Evolutionary conservation across 2,113 vertebrate genomes (phyloP).

Genomic region (Diglossa brunneiventris): DNA sequence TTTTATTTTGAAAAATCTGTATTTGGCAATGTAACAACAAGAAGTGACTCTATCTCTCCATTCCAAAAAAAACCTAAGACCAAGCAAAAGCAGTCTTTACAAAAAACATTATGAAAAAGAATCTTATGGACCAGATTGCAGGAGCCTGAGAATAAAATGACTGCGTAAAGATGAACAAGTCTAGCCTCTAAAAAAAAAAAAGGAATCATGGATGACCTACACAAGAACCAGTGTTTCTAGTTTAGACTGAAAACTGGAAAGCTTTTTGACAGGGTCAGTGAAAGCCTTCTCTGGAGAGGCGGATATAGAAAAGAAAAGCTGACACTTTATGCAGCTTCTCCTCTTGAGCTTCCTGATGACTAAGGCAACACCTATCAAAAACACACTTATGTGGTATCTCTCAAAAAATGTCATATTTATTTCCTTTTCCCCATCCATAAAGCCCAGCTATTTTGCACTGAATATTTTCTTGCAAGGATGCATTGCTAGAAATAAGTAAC

Average conservation of each 20-base stretch:
- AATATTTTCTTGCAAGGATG: constrained; percentile 25
- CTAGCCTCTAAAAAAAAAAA: not conserved
- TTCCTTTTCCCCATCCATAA: not conserved
- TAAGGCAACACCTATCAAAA: not conserved
- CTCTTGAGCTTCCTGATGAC: not conserved
- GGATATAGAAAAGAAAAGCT: not conserved
- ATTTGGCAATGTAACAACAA: not conserved
- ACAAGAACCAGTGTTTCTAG: not conserved
- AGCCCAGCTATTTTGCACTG: not conserved
- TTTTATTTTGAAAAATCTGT: not conserved
- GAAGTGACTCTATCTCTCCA: not conserved
- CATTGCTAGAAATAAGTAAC: constrained; percentile 43
- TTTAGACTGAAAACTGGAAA: not conserved
- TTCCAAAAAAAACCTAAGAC: not conserved
- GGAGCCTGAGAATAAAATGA: not conserved
- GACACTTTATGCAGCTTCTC: not conserved
- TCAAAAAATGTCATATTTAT: not conserved
- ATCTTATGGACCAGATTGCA: not conserved
- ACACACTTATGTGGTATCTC: not conserved
- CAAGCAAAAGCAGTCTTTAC: not conserved
- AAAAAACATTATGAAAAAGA: not conserved
- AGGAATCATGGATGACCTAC: not conserved
- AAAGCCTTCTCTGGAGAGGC: not conserved
- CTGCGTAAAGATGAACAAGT: not conserved
- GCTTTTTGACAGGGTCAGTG: not conserved